phyloP scores from a whole-genome alignment of 2,797 vertebrate species.

The Balearica regulorum region DNA sequence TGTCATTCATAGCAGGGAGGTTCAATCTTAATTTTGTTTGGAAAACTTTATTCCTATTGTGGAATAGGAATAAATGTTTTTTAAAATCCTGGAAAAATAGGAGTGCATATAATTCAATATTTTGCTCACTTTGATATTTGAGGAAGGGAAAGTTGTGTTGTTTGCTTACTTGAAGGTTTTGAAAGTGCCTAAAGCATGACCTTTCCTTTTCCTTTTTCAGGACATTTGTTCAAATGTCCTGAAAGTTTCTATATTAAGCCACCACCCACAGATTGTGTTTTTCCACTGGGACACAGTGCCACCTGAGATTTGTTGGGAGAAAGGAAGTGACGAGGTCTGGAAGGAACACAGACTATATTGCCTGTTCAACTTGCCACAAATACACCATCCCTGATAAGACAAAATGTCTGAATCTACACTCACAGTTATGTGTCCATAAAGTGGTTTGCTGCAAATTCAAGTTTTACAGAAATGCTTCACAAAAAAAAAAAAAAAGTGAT shows the following conservation, averaged over 20 bases:
- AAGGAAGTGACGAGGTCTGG: neutral
- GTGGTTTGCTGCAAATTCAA: neutral
- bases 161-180: neutral
- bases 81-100: neutral
- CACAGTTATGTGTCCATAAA: neutral
- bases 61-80: neutral
- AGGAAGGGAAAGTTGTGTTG: neutral
- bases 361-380: neutral
- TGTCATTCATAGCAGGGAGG: neutral
- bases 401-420: neutral
- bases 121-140: neutral
- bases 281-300: neutral
- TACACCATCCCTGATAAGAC: neutral
- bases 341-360: neutral
- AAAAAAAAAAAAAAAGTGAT: neutral
- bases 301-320: neutral
- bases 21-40: neutral
- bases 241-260: neutral
- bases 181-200: neutral
- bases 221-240: neutral
- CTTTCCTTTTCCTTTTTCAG: neutral
- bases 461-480: neutral
- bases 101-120: neutral
- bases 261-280: neutral
- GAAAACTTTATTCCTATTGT: neutral